Evolutionary conservation across 2,113 vertebrate genomes (phyloP), one percentile per base, ranked within the genome.

Genomic region (Polypterus senegalus): DNA sequence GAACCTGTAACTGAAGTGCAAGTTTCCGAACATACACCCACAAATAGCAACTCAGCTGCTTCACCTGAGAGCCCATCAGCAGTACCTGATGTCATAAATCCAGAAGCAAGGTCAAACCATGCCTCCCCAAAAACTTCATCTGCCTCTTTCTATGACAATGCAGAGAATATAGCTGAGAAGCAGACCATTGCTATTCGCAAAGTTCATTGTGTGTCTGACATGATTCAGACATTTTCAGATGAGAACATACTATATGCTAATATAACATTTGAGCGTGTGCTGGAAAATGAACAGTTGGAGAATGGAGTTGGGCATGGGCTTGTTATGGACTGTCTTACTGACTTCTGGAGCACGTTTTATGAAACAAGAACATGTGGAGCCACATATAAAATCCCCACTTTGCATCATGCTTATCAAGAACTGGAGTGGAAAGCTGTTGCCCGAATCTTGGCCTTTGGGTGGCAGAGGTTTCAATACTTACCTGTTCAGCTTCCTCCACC

Each of bases 301-400:
- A n/a, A n/a, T n/a, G n/a, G n/a, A n/a, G n/a, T n/a, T 46, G 47
- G 68, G 6, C 27, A n/a, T 58, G 64, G 64, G 49, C 46, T 69
- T 43, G n/a, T 66, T 48, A 44, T 5, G 10, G 65, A 70, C 59
- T 61, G 58, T 61, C 55, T 66, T 7, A 70, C 58, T 53, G 65
- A 70, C 27, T 70, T 64, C 54, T 69, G 64, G 61, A 10, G 46
- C 3, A 48, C 5, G 10, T 69, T 61, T 61, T 69, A 58, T 64
- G 58, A 54, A 64, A 49, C 65, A 57, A 61, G 58, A 45, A 66
- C 68, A 11, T 66, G 44, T 58, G 61, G 61, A 61, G 66, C 61
- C n/a, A 69, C 65, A 3, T 64, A 59, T 49, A 66, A 64, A 58
- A 66, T 64, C 6, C 64, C 68, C 3, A 64, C 9, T 57, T 59